Percentiles rank a stretch among this genome's conserved stretches.
phyloP scores from a whole-genome alignment of 2,797 vertebrate genomes.

The Salarias fasciatus region DNA sequence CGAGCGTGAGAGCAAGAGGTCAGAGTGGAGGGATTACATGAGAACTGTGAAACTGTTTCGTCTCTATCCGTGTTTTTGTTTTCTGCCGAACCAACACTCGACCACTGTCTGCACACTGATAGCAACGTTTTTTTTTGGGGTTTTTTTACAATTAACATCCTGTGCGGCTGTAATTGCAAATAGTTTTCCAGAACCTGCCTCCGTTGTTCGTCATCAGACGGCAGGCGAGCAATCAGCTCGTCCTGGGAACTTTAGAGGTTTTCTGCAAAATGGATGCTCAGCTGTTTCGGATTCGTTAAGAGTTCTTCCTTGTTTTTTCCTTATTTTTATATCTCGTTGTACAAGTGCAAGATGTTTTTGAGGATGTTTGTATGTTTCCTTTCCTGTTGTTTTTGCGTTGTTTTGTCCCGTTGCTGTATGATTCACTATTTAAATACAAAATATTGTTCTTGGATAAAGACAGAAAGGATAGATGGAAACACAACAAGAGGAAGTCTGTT shows the following conservation, averaged over 20 bases:
- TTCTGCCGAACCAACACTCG: conserved; percentile 48
- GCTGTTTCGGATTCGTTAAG: conserved; percentile 43
- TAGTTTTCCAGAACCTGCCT: conserved; percentile 59
- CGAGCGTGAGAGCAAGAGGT: conserved; percentile 13
- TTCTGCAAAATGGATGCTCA: conserved; percentile 33
- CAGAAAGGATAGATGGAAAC: conserved; percentile 64
- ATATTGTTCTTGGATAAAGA: conserved; percentile 81
- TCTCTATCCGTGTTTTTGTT: conserved; percentile 56
- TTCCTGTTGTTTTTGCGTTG: conserved; percentile 82
- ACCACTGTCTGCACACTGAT: conserved; percentile 54
- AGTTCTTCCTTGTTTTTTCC: conserved; percentile 70
- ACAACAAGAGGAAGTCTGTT: conserved; percentile 72
- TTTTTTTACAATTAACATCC: conserved; percentile 79
- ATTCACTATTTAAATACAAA: conserved; percentile 82
- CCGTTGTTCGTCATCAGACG: conserved; percentile 54
- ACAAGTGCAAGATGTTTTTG: conserved; percentile 68
- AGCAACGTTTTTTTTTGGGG: too few species aligned
- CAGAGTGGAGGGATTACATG: conserved; percentile 46
- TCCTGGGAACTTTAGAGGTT: conserved; percentile 59
- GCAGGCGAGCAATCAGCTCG: conserved; percentile 59
- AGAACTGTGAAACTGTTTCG: conserved; percentile 61
- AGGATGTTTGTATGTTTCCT: conserved; percentile 81
- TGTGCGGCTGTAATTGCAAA: conserved; percentile 64
- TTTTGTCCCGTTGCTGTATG: conserved; percentile 65
- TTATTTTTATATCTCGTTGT: conserved; percentile 67